phyloP scores from a whole-genome alignment of 2,113 vertebrate genomes.

The Ancistrus triradiatus region DNA sequence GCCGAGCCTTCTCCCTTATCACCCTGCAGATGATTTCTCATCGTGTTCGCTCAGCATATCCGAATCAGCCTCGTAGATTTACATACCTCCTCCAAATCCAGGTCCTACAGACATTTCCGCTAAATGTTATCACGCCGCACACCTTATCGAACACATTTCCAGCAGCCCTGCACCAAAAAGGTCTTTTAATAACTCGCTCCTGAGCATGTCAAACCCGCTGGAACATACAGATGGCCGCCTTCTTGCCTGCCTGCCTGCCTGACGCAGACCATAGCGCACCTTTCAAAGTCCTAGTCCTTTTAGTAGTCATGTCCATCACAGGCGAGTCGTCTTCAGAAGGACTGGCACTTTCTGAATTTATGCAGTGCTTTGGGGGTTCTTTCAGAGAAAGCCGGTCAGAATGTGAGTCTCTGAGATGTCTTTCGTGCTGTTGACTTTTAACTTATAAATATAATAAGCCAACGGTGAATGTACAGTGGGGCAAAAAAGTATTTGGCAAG shows the following conservation, averaged over 20 bases:
- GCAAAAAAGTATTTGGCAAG: no score
- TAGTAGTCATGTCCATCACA: background rate
- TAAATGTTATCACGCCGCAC: constrained; percentile 27
- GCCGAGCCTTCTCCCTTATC: no score
- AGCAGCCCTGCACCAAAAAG: background rate
- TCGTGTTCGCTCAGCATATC: constrained; percentile 11
- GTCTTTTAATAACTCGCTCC: constrained; percentile 1
- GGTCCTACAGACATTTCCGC: background rate
- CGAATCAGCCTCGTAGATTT: constrained; percentile 14
- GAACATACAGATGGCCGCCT: constrained; percentile 1
- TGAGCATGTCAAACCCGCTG: background rate
- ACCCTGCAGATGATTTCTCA: constrained; percentile 3
- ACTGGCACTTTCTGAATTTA: no score
- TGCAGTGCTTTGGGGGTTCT: no score
- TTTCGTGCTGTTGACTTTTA: no score
- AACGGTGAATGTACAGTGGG: no score
- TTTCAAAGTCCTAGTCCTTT: background rate
- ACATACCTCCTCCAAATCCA: constrained; percentile 4
- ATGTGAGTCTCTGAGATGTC: no score
- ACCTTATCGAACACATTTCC: constrained; percentile 21
- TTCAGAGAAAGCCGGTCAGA: no score
- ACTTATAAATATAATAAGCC: no score
- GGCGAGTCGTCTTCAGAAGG: background rate
- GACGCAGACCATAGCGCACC: background rate
- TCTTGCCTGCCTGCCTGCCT: background rate